Evolutionary conservation across 2,888 invertebrate species (phyloP), one percentile per base, ranked within the genome.

Genomic region (Cosmia pyralina): DNA sequence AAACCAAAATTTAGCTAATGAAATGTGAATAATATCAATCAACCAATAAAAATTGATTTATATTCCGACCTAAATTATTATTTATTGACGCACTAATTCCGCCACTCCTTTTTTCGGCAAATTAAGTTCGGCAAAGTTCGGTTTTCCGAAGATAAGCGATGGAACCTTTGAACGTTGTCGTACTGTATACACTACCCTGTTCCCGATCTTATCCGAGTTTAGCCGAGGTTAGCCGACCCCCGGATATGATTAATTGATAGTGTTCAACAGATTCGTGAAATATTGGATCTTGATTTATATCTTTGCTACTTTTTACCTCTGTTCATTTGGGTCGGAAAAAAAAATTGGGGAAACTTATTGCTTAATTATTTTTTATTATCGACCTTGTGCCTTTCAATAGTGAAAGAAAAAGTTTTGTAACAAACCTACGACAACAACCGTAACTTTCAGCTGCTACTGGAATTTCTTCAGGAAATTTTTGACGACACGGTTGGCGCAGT

Each of bases 231-330:
- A 65, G 17, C 70, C 82, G 72, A 66, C 22, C 53, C 11, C 46
- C 68, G 17, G 65, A 69, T 77, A 75, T 79, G 85, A 85, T 86
- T 79, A 82, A 85, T 85, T 82, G 77, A 82, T 76, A 79, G 79
- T 77, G 69, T 74, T 76, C 66, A 81, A 74, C 76, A 76, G 77
- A 77, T 82, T 55, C 72, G 58, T 34, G 67, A 81, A 74, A 86
- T 86, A 81, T 70, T 59, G 52, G 68, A 71, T 77, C 19, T 77
- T 86, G 73, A 86, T 86, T 84, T 72, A 84, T 84, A 75, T 75
- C 60, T 41, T 66, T 50, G 38, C 44, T 70, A 60, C 44, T 69
- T 72, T 58, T 60, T 74, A 72, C 67, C n/a, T 59, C 2, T 41
- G 38, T 52, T 77, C 53, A 59, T 69, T 55, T 48, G 66, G 17